A percentile compares a stretch with the other conserved stretches of the same genome.
Evolutionary conservation across 2,888 invertebrate species (phyloP).

Genomic region (Andrena marginata): DNA sequence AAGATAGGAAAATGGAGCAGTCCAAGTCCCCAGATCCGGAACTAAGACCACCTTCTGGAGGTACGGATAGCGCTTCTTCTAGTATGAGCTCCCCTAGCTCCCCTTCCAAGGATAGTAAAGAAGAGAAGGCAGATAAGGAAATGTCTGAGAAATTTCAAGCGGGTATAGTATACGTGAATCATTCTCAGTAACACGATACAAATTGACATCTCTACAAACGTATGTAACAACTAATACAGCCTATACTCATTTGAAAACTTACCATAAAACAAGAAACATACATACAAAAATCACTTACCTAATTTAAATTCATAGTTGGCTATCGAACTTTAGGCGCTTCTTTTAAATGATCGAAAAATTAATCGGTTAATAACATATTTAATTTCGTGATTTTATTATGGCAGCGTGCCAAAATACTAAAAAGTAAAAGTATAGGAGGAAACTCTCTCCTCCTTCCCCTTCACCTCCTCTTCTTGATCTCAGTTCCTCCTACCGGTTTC

Average conservation of each 20-base stretch:
- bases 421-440: constrained; percentile 76
- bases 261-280: constrained; percentile 9
- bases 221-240: constrained; percentile 33
- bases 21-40: constrained; percentile 80
- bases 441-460: constrained; percentile 64
- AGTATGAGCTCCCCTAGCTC: constrained; percentile 83
- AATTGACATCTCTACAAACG: constrained; percentile 32
- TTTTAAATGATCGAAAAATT: constrained; percentile 13
- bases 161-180: constrained; percentile 72
- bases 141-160: constrained; percentile 82
- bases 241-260: constrained; percentile 29
- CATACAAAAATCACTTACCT: constrained; percentile 7
- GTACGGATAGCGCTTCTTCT: constrained; percentile 81
- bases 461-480: constrained; percentile 68
- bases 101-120: constrained; percentile 82
- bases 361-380: constrained; percentile 32
- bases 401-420: constrained; percentile 77
- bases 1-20: constrained; percentile 74
- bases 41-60: constrained; percentile 78
- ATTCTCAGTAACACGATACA: constrained; percentile 40
- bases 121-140: constrained; percentile 83
- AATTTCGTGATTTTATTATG: constrained; percentile 55
- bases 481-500: constrained; percentile 74
- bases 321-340: constrained; percentile 15
- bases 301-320: constrained; percentile 8